phyloP scores from a whole-genome alignment of 2,113 vertebrate genomes.

The Ptychochromis oligacanthus region DNA sequence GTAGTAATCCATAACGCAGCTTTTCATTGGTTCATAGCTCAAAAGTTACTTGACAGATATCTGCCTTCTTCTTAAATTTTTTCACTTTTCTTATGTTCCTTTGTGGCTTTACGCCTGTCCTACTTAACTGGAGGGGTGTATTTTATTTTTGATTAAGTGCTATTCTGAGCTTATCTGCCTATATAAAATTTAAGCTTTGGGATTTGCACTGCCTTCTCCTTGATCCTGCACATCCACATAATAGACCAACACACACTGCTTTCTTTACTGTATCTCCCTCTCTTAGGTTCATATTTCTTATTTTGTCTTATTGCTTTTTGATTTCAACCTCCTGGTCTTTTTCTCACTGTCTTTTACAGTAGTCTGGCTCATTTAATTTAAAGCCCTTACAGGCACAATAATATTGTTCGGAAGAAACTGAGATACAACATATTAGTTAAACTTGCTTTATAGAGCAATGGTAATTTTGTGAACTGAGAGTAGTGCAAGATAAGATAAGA shows the following conservation, averaged over 20 bases:
- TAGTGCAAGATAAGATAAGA: neutral
- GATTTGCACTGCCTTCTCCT: conserved; percentile 28
- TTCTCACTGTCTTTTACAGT: conserved; percentile 24
- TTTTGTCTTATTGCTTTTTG: conserved; percentile 39
- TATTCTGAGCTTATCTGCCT: conserved; percentile 48
- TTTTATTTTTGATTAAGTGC: conserved; percentile 35
- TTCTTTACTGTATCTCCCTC: neutral
- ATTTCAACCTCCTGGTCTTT: conserved; percentile 22
- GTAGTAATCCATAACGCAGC: conserved; percentile 6
- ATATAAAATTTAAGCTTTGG: conserved; percentile 36
- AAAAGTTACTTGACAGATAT: conserved; percentile 13
- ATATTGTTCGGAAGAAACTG: neutral
- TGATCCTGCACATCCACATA: conserved; percentile 33
- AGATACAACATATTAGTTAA: neutral
- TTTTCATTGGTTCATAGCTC: conserved; percentile 24
- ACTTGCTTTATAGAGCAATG: neutral
- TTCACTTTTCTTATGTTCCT: neutral
- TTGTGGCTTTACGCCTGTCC: neutral
- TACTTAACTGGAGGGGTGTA: neutral
- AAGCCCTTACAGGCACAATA: conserved; percentile 16
- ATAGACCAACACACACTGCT: conserved; percentile 15
- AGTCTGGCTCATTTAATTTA: conserved; percentile 20
- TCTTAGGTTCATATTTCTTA: conserved; percentile 30
- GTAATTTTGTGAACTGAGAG: conserved; percentile 11
- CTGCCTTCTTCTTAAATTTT: neutral